Percentiles rank a stretch among this genome's conserved stretches.
Evolutionary conservation across 2,888 invertebrate species (phyloP).

Genomic region (Nowickia ferox): DNA sequence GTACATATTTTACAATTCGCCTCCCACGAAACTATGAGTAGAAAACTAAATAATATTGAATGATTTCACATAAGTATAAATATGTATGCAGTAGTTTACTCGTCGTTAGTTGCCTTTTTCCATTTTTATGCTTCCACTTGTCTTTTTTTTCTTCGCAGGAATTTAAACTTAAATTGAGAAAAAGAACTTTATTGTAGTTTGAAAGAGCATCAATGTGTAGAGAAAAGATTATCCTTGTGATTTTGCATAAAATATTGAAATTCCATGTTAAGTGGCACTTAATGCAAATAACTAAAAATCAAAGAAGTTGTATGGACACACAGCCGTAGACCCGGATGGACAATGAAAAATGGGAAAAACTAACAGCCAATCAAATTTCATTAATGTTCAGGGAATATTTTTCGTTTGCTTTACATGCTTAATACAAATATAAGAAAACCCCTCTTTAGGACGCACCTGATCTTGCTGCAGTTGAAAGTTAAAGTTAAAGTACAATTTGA

Average conservation of each 20-base stretch:
- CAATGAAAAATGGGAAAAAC: background rate
- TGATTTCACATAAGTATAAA: conserved; percentile 38
- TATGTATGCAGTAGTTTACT: conserved; percentile 15
- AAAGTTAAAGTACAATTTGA: conserved; percentile 67
- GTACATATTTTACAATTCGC: conserved; percentile 48
- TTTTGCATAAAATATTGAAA: conserved; percentile 82
- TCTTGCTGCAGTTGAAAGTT: conserved; percentile 52
- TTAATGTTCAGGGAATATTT: background rate
- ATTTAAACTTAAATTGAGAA: conserved; percentile 33
- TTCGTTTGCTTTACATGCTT: background rate
- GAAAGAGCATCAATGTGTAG: conserved; percentile 68
- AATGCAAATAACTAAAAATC: conserved; percentile 78
- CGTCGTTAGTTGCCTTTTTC: conserved; percentile 42
- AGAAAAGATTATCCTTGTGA: conserved; percentile 75
- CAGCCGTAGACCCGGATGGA: background rate
- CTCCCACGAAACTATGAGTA: conserved; percentile 35
- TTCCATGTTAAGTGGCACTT: conserved; percentile 81
- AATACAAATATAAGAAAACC: background rate
- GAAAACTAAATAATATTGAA: conserved; percentile 52
- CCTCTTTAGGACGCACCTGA: background rate
- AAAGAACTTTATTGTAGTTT: conserved; percentile 38
- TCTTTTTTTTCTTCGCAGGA: background rate
- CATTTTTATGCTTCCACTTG: conserved; percentile 12
- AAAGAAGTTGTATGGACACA: conserved; percentile 51
- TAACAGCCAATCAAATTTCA: background rate